These are phyloP conservation scores for Epicampocera succincta DNA, from an alignment of 2,888 invertebrate species.

Conservation along the genomic window DNA sequence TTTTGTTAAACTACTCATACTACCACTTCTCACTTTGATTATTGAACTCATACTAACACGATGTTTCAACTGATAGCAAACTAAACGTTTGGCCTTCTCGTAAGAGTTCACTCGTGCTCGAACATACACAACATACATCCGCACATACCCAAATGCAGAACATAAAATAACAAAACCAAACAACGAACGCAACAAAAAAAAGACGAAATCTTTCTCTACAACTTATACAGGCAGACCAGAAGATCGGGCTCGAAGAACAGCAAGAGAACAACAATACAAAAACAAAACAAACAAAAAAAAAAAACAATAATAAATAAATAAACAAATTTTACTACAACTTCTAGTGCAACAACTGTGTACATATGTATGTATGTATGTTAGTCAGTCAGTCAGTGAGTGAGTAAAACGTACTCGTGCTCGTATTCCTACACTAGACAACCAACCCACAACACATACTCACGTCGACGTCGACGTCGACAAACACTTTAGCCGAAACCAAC, in stretches of 20 bases:
- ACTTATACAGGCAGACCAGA: neutral
- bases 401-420: conserved; percentile 55
- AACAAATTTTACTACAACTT: conserved; percentile 63
- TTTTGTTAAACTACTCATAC: conserved; percentile 41
- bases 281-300: conserved; percentile 23
- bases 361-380: neutral
- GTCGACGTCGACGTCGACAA: conserved; percentile 5
- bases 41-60: conserved; percentile 71
- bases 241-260: neutral
- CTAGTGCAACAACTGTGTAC: conserved; percentile 22
- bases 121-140: too few species aligned
- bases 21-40: conserved; percentile 69
- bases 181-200: conserved; percentile 47
- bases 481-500: conserved; percentile 19
- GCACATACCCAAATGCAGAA: too few species aligned
- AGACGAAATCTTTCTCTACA: conserved; percentile 13
- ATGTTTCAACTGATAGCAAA: conserved; percentile 56
- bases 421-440: conserved; percentile 28
- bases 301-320: conserved; percentile 46
- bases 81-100: conserved; percentile 67
- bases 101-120: conserved; percentile 50
- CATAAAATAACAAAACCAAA: conserved; percentile 25
- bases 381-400: conserved; percentile 21
- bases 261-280: conserved; percentile 29
- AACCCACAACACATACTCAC: conserved; percentile 20